Evolutionary conservation across 2,113 vertebrate species (phyloP), one percentile per base, ranked within the genome.

Genomic region (Oncorhynchus mykiss): DNA sequence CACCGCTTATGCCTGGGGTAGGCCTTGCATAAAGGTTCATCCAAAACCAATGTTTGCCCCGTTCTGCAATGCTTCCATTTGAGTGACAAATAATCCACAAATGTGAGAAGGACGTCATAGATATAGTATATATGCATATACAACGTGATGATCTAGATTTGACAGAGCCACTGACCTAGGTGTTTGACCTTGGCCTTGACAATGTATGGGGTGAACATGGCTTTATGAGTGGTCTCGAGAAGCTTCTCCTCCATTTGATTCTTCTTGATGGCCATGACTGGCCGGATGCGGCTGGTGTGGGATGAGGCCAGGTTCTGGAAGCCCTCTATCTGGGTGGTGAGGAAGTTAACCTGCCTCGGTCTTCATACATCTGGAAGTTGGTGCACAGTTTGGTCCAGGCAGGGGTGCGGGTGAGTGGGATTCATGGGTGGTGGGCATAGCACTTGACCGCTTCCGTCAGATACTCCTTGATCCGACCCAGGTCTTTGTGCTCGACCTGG

Each of bases 171-270:
- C 85, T 73, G 0, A 90, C 67, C 82, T 45, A 84, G 72, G 71
- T 85, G 77, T 70, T 71, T 78, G 31, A 5, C 5, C 2, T 14
- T 24, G 7, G 62, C 39, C 71, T 71, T 86, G 24, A 71, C 29
- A 22, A 71, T 12, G 13, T 81, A 73, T 20, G 70, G n/a, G 2
- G 54, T 73, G 65, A 82, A 88, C 3, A n/a, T 77, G 2, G 76
- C 71, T 62, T 29, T 31, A 5, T 39, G 71, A 6, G 73, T 82
- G 74, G 76, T 85, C 22, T 82, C 66, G 31, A 80, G 82, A 62
- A 24, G 13, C 27, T 45, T 74, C 2, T 27, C 27, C 64, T 76
- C 14, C 1, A 24, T 18, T 5, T 39, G 27, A 11, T 51, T 51
- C 27, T 4, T 62, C 49, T 60, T 65, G 1, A 18, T 2, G 54